Percentiles rank a stretch among this genome's conserved stretches.
phyloP scores from a whole-genome alignment of 2,888 invertebrate genomes.

The Xestia c-nigrum region DNA sequence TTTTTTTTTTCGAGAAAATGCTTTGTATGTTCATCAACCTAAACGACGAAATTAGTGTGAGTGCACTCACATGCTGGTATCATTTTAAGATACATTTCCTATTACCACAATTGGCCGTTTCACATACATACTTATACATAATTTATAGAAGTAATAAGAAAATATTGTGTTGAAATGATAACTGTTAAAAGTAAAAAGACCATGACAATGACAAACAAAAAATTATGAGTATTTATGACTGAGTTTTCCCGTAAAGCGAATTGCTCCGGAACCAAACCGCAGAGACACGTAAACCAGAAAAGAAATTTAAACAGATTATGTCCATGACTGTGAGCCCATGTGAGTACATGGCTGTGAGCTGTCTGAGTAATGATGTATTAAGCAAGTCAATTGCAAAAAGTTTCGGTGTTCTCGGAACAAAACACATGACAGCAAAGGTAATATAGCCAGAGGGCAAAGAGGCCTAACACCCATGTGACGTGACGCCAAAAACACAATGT shows the following conservation, averaged over 20 bases:
- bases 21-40: background rate
- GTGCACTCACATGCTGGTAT: background rate
- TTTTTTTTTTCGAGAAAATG: background rate
- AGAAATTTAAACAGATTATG: too few species aligned
- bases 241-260: background rate
- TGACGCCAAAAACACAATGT: conserved; percentile 19
- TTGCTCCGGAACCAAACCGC: background rate
- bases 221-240: too few species aligned
- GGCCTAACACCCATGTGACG: conserved; percentile 1
- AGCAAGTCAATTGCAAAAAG: background rate
- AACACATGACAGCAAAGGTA: background rate
- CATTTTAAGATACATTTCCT: too few species aligned
- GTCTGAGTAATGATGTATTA: background rate
- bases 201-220: too few species aligned
- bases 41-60: background rate
- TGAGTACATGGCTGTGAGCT: too few species aligned
- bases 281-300: too few species aligned
- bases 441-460: conserved; percentile 32
- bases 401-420: background rate
- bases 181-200: too few species aligned
- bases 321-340: too few species aligned
- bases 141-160: too few species aligned
- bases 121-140: too few species aligned
- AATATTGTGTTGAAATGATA: too few species aligned
- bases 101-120: too few species aligned